Base-by-base conservation (phyloP, 1,140 invertebrate genomes). In the Drosophila nikananu region DNA sequence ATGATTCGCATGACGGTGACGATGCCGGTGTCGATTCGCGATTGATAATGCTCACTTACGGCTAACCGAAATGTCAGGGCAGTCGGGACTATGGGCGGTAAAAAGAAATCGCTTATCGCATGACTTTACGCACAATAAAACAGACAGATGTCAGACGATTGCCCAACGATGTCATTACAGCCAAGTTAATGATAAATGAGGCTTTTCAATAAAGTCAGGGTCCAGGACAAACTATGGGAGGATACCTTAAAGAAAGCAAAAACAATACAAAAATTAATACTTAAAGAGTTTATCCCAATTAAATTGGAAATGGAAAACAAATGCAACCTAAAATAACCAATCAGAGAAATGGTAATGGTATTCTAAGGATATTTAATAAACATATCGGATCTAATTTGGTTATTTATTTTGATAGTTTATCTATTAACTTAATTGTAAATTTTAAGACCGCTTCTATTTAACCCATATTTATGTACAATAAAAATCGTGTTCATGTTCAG, bases 121-220 rank as follows among this genome's bases (percentile, higher is more conserved):
- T 52, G 67, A 71, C 83, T 80, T 86, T 77, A 80, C 83, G 83
- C 84, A 64, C 84, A 87, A 86, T 86, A 74, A 71, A 83, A 62
- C 83, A 77, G 42, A 48, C 70, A 78, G 76, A 76, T 83, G 71
- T 61, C 62, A 71, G 83, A 39, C 35, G 42, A 68, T 66, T 67
- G 68, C 72, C 65, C 63, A 87, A 74, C 41, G 64, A 74, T 57
- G 80, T 66, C 60, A 62, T 73, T 76, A 41, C 32, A 48, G 13
- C 19, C 37, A 44, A 44, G 19, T 42, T 13, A 51, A 48, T 74
- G 59, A 77, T 48, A 46, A 52, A 73, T 64, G 30, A 32, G 25
- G 21, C 21, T 3, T 17, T 65, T 39, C 35, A 52, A 44, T 42
- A 55, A 55, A 19, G 42, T 25, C 39, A 2, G 5, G 21, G 42